These are phyloP conservation scores for Arrhamphus sclerolepis DNA, from an alignment of 2,797 vertebrate genomes.

Conservation along the genomic window DNA sequence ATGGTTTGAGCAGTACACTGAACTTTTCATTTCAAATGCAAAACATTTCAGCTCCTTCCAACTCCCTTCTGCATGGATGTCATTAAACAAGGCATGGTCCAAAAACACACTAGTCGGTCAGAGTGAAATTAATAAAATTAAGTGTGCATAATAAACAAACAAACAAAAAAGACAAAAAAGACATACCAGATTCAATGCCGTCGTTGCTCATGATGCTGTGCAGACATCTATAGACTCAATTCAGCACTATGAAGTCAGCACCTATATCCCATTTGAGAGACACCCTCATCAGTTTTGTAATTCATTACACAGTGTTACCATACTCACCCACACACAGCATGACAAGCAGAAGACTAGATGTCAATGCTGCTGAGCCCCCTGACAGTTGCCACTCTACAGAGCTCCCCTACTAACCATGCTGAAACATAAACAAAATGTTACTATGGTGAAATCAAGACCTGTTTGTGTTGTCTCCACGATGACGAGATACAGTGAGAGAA, in stretches of 20 bases:
- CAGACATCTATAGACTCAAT: slow-evolving; percentile 1
- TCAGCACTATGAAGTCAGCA: not conserved
- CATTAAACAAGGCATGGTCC: not conserved
- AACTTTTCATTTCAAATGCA: not conserved
- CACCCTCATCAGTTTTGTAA: slow-evolving; percentile 22
- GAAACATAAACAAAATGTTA: slow-evolving; percentile 8
- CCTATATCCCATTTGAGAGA: not conserved
- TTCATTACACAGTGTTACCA: slow-evolving; percentile 52
- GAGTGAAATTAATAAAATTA: not conserved
- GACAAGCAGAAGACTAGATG: slow-evolving; percentile 17
- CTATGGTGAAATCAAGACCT: not conserved
- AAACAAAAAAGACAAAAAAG: not conserved
- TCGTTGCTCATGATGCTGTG: slow-evolving; percentile 51
- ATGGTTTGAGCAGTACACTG: not conserved
- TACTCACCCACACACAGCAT: slow-evolving; percentile 22
- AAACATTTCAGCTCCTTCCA: not conserved
- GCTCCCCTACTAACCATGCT: not conserved
- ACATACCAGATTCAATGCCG: slow-evolving; percentile 36
- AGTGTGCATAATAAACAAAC: not conserved
- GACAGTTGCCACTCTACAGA: not conserved
- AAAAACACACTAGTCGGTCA: not conserved
- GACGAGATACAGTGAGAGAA: slow-evolving; percentile 23
- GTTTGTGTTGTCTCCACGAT: not conserved
- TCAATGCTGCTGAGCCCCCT: not conserved
- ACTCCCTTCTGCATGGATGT: not conserved